Evolutionary conservation across 2,888 invertebrate genomes (phyloP).

Genomic region (Chloromyia formosa): DNA sequence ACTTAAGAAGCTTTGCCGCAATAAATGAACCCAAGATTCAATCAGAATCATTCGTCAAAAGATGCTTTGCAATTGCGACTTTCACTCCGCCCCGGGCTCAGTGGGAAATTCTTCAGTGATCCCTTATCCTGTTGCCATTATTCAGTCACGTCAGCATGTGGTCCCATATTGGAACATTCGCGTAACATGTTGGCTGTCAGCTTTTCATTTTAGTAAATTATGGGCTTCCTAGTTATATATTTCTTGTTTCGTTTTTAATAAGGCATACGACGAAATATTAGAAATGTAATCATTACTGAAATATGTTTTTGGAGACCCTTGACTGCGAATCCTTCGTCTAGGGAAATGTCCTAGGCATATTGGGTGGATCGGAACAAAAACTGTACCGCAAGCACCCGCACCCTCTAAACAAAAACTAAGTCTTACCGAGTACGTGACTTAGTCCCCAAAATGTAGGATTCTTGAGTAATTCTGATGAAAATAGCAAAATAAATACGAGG

Average conservation of each 20-base stretch:
- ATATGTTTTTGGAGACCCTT: not conserved
- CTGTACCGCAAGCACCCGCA: not conserved
- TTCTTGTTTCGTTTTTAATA: slow-evolving; percentile 14
- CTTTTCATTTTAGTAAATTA: slow-evolving; percentile 10
- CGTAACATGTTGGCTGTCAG: slow-evolving; percentile 10
- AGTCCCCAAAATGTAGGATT: not conserved
- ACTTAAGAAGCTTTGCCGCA: too few species aligned
- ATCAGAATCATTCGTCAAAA: too few species aligned
- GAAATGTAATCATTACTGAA: not conserved
- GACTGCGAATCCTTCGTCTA: not conserved
- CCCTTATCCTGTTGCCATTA: not conserved
- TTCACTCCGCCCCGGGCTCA: too few species aligned
- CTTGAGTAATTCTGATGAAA: not conserved
- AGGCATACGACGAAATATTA: not conserved
- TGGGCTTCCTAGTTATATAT: not conserved
- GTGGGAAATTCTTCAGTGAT: too few species aligned
- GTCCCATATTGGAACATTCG: not conserved
- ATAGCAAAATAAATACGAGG: slow-evolving; percentile 19
- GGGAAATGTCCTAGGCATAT: not conserved
- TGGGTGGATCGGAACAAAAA: not conserved
- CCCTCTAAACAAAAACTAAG: too few species aligned
- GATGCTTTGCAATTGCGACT: too few species aligned
- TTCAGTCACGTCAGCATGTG: slow-evolving; percentile 14
- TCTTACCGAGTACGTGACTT: slow-evolving; percentile 4
- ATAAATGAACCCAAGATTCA: too few species aligned